phyloP scores from a whole-genome alignment of 2,888 invertebrate genomes.

The Ochropleura leucogaster region DNA sequence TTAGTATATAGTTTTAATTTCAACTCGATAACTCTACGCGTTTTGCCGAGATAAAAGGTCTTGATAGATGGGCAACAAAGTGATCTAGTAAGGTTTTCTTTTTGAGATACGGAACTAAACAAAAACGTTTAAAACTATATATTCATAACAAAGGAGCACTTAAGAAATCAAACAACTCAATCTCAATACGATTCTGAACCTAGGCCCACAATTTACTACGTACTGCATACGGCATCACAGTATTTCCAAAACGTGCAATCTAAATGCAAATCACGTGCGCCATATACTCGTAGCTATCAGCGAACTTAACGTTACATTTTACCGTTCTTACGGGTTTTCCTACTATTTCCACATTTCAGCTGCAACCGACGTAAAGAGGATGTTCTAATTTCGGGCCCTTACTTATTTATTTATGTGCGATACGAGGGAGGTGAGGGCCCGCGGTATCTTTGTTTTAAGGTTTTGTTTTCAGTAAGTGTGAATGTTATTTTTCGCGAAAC shows the following conservation, averaged over 20 bases:
- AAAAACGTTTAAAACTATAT: too few relatives aligned
- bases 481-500: neutral
- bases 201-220: neutral
- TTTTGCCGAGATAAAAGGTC: too few relatives aligned
- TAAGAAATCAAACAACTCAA: constrained; percentile 1
- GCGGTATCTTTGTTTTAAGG: neutral
- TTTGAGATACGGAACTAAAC: too few relatives aligned
- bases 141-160: neutral
- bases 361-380: constrained; percentile 16
- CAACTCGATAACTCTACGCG: too few relatives aligned
- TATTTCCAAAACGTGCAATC: constrained; percentile 45
- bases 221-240: constrained; percentile 31
- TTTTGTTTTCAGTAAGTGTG: neutral
- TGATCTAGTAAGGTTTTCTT: too few relatives aligned
- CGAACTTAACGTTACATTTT: constrained; percentile 45
- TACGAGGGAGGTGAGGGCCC: constrained; percentile 1
- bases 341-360: constrained; percentile 16
- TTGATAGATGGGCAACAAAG: too few relatives aligned
- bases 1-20: too few relatives aligned
- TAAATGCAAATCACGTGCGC: constrained; percentile 54
- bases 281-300: constrained; percentile 25
- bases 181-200: constrained; percentile 1
- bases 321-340: constrained; percentile 15
- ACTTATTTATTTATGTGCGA: constrained; percentile 43
- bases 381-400: constrained; percentile 22